These are phyloP conservation scores for Petrocephalus zakoni DNA, from an alignment of 2,113 vertebrate genomes.

Conservation along the genomic window DNA sequence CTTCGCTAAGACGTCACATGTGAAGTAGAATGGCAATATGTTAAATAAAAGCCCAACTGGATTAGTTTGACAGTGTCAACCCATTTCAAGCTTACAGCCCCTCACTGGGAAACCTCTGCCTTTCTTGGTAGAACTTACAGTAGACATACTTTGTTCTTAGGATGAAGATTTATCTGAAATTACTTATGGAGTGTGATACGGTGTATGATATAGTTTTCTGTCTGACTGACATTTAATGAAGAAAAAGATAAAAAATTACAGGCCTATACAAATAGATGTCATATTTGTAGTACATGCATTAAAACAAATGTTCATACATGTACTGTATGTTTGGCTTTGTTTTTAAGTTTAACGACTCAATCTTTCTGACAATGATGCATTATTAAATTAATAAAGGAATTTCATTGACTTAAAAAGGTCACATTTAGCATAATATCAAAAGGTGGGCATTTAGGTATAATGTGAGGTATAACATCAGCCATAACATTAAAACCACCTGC, in stretches of 20 bases:
- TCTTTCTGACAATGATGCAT: neutral
- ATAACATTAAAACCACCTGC: neutral
- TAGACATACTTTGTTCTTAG: neutral
- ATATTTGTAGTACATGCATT: neutral
- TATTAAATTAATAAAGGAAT: neutral
- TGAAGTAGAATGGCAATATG: neutral
- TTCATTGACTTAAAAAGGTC: neutral
- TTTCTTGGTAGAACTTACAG: neutral
- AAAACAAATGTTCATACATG: neutral
- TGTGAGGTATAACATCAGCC: neutral
- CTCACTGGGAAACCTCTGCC: neutral
- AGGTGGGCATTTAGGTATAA: neutral
- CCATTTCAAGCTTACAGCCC: neutral
- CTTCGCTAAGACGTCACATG: neutral
- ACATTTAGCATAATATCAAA: neutral
- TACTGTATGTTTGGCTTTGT: neutral
- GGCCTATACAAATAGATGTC: neutral
- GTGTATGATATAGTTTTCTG: neutral
- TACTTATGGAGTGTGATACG: neutral
- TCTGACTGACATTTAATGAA: neutral
- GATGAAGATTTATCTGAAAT: neutral
- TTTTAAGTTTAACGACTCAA: neutral
- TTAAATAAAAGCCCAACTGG: neutral
- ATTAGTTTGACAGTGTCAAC: neutral
- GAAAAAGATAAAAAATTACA: neutral